Conservation (phyloP, 2,888 invertebrate species). For the Allolobophora icterica region DNA sequence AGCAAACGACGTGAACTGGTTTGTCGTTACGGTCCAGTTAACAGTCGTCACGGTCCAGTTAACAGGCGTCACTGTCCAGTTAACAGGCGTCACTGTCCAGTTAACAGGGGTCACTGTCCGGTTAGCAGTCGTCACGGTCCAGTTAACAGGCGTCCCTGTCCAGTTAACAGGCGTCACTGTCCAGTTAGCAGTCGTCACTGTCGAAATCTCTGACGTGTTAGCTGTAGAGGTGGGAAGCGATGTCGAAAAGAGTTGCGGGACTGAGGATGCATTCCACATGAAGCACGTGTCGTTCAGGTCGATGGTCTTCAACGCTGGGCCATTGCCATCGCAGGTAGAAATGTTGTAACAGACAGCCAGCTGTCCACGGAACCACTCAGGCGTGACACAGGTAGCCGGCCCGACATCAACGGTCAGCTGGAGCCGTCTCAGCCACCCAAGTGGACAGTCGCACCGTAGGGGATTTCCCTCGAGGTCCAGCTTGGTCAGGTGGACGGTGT, state of each 20-base stretch:
- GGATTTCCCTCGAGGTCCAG: not conserved
- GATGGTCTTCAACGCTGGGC: not conserved
- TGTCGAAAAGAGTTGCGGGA: not conserved
- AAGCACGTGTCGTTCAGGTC: not conserved
- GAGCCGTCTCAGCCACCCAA: not conserved
- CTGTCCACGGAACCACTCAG: not conserved
- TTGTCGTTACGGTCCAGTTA: too few species aligned
- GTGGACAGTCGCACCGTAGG: not conserved
- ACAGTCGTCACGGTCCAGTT: too few species aligned
- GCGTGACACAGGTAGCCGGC: not conserved
- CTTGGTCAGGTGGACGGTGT: not conserved
- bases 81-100: too few species aligned
- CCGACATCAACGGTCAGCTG: constrained; percentile 17
- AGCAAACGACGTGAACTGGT: too few species aligned
- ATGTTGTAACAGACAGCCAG: not conserved
- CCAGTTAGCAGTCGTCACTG: too few species aligned
- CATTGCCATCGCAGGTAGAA: not conserved
- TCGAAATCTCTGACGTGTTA: not conserved
- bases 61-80: too few species aligned
- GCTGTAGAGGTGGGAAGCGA: not conserved
- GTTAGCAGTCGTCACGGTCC: too few species aligned
- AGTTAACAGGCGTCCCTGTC: too few species aligned
- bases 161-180: too few species aligned
- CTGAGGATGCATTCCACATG: not conserved
- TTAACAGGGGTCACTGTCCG: too few species aligned